A percentile compares a stretch with the other conserved stretches of the same genome.
These are phyloP conservation scores for Acipenser transmontanus DNA, from an alignment of 2,797 vertebrate genomes.

Conservation along the genomic window DNA sequence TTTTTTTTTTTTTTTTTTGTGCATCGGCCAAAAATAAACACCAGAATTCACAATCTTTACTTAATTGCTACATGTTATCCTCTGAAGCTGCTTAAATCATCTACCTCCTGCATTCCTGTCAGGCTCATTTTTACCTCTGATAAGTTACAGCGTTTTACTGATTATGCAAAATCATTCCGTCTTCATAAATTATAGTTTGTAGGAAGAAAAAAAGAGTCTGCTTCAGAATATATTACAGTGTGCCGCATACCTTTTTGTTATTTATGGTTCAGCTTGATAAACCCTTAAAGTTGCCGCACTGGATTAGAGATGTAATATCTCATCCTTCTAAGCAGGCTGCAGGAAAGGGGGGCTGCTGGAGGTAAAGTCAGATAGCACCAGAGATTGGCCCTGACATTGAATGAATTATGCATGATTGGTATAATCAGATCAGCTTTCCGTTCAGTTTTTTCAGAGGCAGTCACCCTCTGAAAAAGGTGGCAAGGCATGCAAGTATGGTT, in stretches of 20 bases:
- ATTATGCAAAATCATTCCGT: background rate
- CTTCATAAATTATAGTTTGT: background rate
- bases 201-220: background rate
- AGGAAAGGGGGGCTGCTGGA: background rate
- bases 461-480: conserved; percentile 5
- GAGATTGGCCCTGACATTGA: conserved; percentile 12
- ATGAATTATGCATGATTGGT: conserved; percentile 19
- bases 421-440: conserved; percentile 15
- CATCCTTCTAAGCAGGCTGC: background rate
- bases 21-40: no score
- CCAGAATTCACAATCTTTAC: no score
- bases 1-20: no score
- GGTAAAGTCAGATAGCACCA: background rate
- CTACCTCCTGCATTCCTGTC: no score
- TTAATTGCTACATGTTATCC: no score
- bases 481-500: background rate
- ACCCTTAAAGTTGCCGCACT: background rate
- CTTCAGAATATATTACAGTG: background rate
- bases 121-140: no score
- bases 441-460: conserved; percentile 8
- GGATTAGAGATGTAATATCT: background rate
- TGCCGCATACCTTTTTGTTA: background rate
- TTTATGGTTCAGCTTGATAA: background rate
- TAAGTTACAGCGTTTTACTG: no score
- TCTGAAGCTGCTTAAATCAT: no score